Conservation (phyloP, 2,888 invertebrate species). For the Tenthredo scrophulariae region DNA sequence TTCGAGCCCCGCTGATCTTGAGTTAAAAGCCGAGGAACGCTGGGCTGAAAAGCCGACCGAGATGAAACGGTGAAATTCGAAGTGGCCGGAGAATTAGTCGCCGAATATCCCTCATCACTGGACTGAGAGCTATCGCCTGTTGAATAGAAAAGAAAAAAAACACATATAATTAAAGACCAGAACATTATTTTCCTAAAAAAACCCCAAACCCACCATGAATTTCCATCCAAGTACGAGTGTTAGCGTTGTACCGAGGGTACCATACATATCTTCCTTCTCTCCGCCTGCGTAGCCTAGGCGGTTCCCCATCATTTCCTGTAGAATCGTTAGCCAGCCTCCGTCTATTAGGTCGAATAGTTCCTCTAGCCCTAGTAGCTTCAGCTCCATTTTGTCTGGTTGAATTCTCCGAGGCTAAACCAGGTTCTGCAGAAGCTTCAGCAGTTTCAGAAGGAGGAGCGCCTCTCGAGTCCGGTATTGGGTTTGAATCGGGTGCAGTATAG, state of each 20-base stretch:
- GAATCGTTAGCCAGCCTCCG: constrained; percentile 57
- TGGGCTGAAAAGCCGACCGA: constrained; percentile 75
- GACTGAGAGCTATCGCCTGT: constrained; percentile 66
- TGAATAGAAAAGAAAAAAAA: neutral
- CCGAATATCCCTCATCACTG: constrained; percentile 66
- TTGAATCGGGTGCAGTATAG: neutral
- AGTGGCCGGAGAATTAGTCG: constrained; percentile 58
- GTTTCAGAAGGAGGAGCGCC: neutral
- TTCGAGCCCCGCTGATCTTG: constrained; percentile 72
- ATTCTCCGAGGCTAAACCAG: neutral
- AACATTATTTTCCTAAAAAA: neutral
- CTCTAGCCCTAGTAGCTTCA: constrained; percentile 41
- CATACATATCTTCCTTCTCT: constrained; percentile 44
- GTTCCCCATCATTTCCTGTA: constrained; percentile 24
- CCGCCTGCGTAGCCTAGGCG: constrained; percentile 41
- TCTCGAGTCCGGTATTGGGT: neutral
- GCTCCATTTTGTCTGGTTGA: constrained; percentile 13
- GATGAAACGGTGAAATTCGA: constrained; percentile 71
- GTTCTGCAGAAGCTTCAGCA: neutral
- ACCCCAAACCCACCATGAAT: constrained; percentile 50
- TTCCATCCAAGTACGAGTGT: constrained; percentile 57
- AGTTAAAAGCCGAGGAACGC: constrained; percentile 60
- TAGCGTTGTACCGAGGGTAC: constrained; percentile 55
- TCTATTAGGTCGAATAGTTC: constrained; percentile 56
- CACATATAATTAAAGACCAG: neutral